Conservation (phyloP, 2,797 vertebrate species). For the Peromyscus aztecus region DNA sequence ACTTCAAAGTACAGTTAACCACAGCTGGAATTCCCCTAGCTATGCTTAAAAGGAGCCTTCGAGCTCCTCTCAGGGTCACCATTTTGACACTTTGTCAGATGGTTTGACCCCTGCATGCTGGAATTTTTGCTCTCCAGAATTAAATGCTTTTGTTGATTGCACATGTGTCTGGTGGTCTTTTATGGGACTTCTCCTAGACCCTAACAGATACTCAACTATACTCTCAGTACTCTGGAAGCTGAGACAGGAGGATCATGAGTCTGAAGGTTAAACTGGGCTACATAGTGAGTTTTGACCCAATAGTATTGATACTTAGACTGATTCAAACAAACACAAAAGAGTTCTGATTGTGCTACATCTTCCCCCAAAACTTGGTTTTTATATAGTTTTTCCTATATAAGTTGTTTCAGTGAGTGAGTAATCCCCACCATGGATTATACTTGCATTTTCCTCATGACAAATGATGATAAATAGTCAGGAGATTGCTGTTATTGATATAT, state of each 20-base stretch:
- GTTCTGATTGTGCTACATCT: not conserved
- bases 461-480: slow-evolving; percentile 6
- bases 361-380: not conserved
- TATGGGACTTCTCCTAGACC: too few species aligned
- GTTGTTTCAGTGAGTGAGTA: not conserved
- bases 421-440: not conserved
- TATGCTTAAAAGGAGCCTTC: too few species aligned
- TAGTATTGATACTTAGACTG: not conserved
- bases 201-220: not conserved
- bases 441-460: slow-evolving; percentile 28
- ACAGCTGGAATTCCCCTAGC: too few species aligned
- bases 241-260: not conserved
- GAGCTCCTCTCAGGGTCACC: too few species aligned
- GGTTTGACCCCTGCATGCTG: too few species aligned
- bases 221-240: not conserved
- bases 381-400: not conserved
- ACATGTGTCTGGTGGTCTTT: too few species aligned
- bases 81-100: too few species aligned
- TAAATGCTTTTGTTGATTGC: too few species aligned
- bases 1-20: too few species aligned
- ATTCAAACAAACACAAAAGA: not conserved
- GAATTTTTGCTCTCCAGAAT: too few species aligned
- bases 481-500: not conserved
- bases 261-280: not conserved
- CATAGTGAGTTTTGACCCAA: not conserved